Base-by-base conservation (phyloP, 1,140 invertebrate species). In the Orchesella cincta region DNA sequence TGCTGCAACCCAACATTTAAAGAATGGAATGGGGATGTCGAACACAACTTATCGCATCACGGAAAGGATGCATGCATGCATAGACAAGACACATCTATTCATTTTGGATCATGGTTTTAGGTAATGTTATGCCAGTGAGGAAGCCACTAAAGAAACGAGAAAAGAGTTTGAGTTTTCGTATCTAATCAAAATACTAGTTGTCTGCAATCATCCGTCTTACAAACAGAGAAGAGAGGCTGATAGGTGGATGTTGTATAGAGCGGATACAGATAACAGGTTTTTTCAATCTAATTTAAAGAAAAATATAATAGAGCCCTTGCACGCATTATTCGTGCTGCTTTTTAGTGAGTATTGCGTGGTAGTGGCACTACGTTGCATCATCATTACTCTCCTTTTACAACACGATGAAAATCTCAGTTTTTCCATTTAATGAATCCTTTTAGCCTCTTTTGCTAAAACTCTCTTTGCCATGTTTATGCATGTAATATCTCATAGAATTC, bases 201-300 rank as follows among this genome's bases (percentile, higher is more conserved):
- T 57, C 14, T 57, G 52, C 23, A 57, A 57, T 57, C 52, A 57
- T 57, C 52, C 39, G 5, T 18, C 5, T 46, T 18, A 46, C 5
- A 18, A 46, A 46, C 39, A 46, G 18, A 46, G 18, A 46, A 46
- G 18, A 5, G 39, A 46, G 18, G 39, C 39, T 8, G 39, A 46
- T 8, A 57, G 23, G 23, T 46, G 8, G 8, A 12, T 46, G 8
- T 46, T 20, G 8, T 46, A n/a, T 14, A 57, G 52, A 57, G 52
- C 52, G 52, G 52, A 57, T 57, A 57, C 52, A n/a, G 52, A 57
- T 57, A 57, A 57, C 52, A 14, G 52, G 52, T 46, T 57, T 57
- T n/a, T 46, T 46, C 8, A 46, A 46, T 46, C 39, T 46, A 8
- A 12, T 46, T 46, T 46, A 12, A 12, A 12, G 8, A 20, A 46